Percentiles rank a stretch among this genome's conserved stretches.
Evolutionary conservation across 2,113 vertebrate species (phyloP).

Genomic region (Crotalus tigris): DNA sequence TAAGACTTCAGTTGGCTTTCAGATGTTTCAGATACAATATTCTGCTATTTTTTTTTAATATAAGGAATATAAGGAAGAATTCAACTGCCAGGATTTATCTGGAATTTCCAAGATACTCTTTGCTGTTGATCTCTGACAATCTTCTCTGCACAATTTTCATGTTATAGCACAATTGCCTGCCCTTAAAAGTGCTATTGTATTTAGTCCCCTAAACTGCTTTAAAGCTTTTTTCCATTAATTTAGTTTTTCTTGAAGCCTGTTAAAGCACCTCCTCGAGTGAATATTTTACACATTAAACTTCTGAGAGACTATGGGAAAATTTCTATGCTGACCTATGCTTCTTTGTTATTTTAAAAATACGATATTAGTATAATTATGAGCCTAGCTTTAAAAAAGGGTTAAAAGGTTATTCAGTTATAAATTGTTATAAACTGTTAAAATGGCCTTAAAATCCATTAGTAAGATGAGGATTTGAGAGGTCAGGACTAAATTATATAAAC

Average conservation of each 20-base stretch:
- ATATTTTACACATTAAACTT: accelerated
- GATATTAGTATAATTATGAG: constrained; percentile 42
- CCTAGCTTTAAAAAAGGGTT: constrained; percentile 45
- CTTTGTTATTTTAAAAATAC: constrained; percentile 13
- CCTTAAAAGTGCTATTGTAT: not conserved
- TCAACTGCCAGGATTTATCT: not conserved
- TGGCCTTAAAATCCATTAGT: constrained; percentile 60
- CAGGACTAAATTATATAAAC: constrained; percentile 35
- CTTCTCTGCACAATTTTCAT: not conserved
- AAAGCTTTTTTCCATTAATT: not conserved
- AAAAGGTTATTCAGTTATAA: constrained; percentile 50
- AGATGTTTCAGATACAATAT: not conserved
- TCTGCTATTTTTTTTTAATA: not conserved
- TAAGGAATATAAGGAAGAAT: not conserved
- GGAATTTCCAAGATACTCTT: not conserved
- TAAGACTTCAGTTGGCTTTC: not conserved
- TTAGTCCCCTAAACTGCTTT: not conserved
- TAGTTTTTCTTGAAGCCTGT: not conserved
- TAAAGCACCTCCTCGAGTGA: not conserved
- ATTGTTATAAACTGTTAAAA: constrained; percentile 49
- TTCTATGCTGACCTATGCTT: constrained; percentile 42
- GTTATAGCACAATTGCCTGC: not conserved
- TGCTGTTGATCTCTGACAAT: not conserved
- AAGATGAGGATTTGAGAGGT: constrained; percentile 43
- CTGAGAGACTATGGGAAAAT: constrained; percentile 14